These are phyloP conservation scores for Drosophila jambulina DNA, from an alignment of 1,140 invertebrate species.

Conservation along the genomic window DNA sequence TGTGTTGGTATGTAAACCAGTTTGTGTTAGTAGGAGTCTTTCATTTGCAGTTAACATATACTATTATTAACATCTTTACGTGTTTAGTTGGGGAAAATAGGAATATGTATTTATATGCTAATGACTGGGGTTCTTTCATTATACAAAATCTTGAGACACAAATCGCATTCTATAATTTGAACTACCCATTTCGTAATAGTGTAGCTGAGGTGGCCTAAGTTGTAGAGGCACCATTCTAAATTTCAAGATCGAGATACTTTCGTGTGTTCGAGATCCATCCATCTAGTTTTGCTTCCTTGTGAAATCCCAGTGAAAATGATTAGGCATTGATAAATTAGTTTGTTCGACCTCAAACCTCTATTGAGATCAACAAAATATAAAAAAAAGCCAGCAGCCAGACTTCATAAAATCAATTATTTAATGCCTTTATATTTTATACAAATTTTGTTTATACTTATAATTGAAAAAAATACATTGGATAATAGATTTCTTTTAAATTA, in stretches of 20 bases:
- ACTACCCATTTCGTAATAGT: background rate
- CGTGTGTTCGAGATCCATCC: too few species aligned
- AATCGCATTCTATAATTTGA: background rate
- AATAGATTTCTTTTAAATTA: background rate
- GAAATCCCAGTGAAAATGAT: background rate
- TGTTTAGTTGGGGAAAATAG: background rate
- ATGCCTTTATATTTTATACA: too few species aligned
- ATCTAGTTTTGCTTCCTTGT: too few species aligned
- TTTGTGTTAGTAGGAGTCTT: constrained; percentile 8
- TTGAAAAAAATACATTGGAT: too few species aligned
- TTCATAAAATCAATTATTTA: background rate
- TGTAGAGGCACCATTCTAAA: too few species aligned
- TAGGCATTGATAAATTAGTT: background rate
- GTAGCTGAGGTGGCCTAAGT: too few species aligned
- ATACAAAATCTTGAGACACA: background rate
- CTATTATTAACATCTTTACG: background rate
- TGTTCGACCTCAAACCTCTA: background rate
- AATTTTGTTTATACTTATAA: too few species aligned
- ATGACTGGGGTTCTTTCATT: background rate
- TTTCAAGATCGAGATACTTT: too few species aligned
- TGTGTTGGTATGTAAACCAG: constrained; percentile 38
- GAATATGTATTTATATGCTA: background rate
- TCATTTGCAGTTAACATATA: background rate
- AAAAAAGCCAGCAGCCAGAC: too few species aligned
- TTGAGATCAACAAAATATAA: background rate